A percentile compares a stretch with the other conserved stretches of the same genome.
Conservation (phyloP, 30 jellyfish, hydroid and myxozoan genomes). For the Phacellophora camtschatica region DNA sequence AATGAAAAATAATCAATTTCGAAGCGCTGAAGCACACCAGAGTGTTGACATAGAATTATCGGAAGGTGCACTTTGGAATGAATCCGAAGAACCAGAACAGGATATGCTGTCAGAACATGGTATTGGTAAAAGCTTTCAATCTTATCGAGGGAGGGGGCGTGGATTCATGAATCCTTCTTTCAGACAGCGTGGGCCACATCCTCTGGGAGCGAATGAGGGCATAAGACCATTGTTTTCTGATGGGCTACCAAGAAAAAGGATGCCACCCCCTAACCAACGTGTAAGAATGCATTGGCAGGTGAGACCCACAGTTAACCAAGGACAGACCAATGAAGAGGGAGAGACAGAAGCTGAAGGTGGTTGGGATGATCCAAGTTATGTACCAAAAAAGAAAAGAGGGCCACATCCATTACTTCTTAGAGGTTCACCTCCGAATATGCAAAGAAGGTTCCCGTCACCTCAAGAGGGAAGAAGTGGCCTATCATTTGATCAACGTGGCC, state of each 20-base stretch:
- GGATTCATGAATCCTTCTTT: conserved; percentile 20
- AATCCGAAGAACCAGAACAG: neutral
- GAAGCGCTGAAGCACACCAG: neutral
- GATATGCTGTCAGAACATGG: neutral
- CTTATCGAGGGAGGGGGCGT: conserved; percentile 63
- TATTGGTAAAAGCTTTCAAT: neutral
- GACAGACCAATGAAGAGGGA: neutral
- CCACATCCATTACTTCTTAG: conserved; percentile 53
- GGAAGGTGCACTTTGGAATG: conserved; percentile 3
- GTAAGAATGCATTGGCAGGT: conserved; percentile 18
- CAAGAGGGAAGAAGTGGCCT: conserved; percentile 6
- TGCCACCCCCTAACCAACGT: neutral
- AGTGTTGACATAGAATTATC: neutral
- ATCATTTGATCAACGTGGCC: conserved; percentile 27
- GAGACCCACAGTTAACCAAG: neutral
- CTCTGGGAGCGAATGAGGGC: neutral
- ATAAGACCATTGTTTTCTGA: neutral
- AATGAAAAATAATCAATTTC: neutral
- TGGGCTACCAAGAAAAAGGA: neutral
- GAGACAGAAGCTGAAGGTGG: neutral
- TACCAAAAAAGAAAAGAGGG: conserved; percentile 41
- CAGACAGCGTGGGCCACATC: conserved; percentile 1
- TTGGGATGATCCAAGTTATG: conserved; percentile 18
- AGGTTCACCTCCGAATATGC: conserved; percentile 18
- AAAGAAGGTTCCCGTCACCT: conserved; percentile 42